Base-by-base conservation (phyloP, 1,140 invertebrate genomes). In the Sesamia nonagrioides region DNA sequence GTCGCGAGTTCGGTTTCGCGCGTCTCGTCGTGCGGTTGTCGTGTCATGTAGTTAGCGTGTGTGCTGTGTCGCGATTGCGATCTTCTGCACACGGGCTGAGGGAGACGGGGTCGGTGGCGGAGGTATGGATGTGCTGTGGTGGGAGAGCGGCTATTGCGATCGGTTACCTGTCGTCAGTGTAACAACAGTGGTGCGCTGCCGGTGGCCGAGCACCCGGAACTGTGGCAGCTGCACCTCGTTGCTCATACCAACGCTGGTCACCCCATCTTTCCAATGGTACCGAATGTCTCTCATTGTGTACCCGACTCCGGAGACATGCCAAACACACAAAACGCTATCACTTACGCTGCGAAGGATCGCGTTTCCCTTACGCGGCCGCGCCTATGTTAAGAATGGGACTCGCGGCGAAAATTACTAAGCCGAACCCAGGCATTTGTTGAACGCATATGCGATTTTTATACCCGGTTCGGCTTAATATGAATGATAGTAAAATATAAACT, bases 251-350 rank as follows among this genome's bases (percentile, higher is more conserved):
- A 98, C 98, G 95, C 98, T 98, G 94, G 97, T 96, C 95, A 96
- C 96, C 94, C 98, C 97, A 95, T 97, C 97, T 95, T 97, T 97
- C 98, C 98, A 99, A 96, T 97, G 98, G 97, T 99, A 99, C 95
- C 97, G 97, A 96, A 99, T 99, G 97, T 99, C 98, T 96, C 97
- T 97, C 97, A 98, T 99, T 96, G 98, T 98, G 97, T 99, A 99
- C 96, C 98, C 98, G 97, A 99, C 98, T 98, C 94, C 94, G 95
- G 94, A 95, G 93, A 94, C 94, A 95, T 95, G 95, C 94, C 94
- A 95, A 95, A 95, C 94, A 95, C 92, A 95, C 94, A 95, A 95
- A 95, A 95, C 92, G 94, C 94, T 95, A 95, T 95, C 95, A 95
- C 95, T 95, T 95, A 95, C 95, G 91, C 92, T 94, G 92, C 84